A percentile compares a stretch with the other conserved stretches of the same genome.
Conservation (phyloP, 2,888 invertebrate genomes). For the Sylvicola fuscatus region DNA sequence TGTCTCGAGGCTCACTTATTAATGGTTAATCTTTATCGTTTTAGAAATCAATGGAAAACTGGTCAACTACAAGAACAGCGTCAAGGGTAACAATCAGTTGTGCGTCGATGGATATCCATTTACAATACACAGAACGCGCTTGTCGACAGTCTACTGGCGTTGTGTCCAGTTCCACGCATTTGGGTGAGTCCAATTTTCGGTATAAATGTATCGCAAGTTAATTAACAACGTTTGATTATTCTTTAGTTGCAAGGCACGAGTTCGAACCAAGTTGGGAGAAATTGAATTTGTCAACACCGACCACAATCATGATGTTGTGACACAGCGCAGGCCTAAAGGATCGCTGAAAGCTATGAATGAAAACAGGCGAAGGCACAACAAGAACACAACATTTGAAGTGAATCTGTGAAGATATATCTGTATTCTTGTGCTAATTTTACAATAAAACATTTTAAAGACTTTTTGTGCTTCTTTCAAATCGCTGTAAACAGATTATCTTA, state of each 20-base stretch:
- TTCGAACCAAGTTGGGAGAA: conserved; percentile 4
- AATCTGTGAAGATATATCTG: too few relatives aligned
- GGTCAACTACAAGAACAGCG: conserved; percentile 12
- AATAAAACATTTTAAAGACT: too few relatives aligned
- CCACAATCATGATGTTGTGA: conserved; percentile 5
- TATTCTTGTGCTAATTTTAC: too few relatives aligned
- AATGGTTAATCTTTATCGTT: too few relatives aligned
- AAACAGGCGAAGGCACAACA: too few relatives aligned
- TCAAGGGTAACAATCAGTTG: conserved; percentile 17
- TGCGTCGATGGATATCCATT: conserved; percentile 17
- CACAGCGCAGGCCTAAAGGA: not conserved
- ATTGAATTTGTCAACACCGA: conserved; percentile 4
- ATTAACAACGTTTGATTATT: not conserved
- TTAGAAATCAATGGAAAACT: too few relatives aligned
- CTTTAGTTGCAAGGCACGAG: conserved; percentile 5
- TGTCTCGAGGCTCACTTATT: too few relatives aligned
- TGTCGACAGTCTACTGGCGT: conserved; percentile 19
- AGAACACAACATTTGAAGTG: too few relatives aligned
- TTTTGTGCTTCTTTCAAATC: too few relatives aligned
- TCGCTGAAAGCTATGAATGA: not conserved
- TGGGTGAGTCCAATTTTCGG: conserved; percentile 10
- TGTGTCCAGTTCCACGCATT: conserved; percentile 18
- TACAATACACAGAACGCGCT: conserved; percentile 16
- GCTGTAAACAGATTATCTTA: too few relatives aligned
- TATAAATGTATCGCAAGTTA: too few relatives aligned